A percentile compares a stretch with the other conserved stretches of the same genome.
phyloP scores from a whole-genome alignment of 2,797 vertebrate genomes.

The Micromesistius poutassou region DNA sequence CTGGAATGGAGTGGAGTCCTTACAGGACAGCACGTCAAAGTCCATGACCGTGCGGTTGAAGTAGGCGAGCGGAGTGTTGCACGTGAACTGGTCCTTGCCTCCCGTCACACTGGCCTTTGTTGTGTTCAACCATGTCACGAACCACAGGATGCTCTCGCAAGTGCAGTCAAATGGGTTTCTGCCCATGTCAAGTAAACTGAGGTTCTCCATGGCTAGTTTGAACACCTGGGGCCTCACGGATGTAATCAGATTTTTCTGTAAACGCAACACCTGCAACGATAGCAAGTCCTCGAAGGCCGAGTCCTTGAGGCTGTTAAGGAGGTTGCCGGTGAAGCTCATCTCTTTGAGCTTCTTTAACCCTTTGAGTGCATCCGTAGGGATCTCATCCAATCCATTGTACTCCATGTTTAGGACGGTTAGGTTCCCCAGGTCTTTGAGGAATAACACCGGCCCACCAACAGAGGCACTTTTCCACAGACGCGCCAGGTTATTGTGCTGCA shows the following conservation, averaged over 20 bases:
- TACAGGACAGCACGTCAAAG: slow-evolving; percentile 85
- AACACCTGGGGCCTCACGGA: slow-evolving; percentile 82
- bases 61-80: slow-evolving; percentile 88
- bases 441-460: slow-evolving; percentile 83
- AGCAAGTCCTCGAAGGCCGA: slow-evolving; percentile 77
- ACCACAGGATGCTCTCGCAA: slow-evolving; percentile 94
- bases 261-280: slow-evolving; percentile 72
- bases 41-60: slow-evolving; percentile 72
- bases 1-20: slow-evolving; percentile 85
- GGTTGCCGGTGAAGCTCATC: slow-evolving; percentile 80
- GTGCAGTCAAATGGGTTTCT: slow-evolving; percentile 95
- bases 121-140: slow-evolving; percentile 83
- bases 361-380: slow-evolving; percentile 76
- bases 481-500: slow-evolving; percentile 95
- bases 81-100: slow-evolving; percentile 74
- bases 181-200: slow-evolving; percentile 78
- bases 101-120: slow-evolving; percentile 73
- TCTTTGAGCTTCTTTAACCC: slow-evolving; percentile 72
- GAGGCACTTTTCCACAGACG: slow-evolving; percentile 88
- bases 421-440: slow-evolving; percentile 72
- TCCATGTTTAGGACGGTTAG: slow-evolving; percentile 79
- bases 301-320: slow-evolving; percentile 78
- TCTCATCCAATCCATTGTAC: slow-evolving; percentile 90
- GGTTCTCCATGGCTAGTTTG: slow-evolving; percentile 69
- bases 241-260: slow-evolving; percentile 91